Base-by-base conservation (phyloP, 2,888 invertebrate species). In the Protonemura montana region DNA sequence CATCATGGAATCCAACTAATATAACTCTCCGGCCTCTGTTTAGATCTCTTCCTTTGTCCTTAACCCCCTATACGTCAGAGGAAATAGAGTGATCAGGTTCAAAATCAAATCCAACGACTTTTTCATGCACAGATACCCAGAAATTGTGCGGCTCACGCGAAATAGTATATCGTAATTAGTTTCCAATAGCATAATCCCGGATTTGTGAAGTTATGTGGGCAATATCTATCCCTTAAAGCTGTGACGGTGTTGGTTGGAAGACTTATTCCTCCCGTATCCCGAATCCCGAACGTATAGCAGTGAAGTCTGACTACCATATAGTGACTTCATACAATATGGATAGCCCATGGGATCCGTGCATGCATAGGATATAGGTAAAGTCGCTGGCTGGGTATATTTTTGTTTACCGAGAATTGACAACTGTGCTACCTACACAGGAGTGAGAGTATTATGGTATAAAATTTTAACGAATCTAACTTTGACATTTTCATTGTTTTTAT, bases 341-440 rank as follows among this genome's bases (percentile, higher is more conserved):
- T 59, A 10, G 59, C 59, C 59, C 59, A 59, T 10, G 59, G 59
- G 59, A 59, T 21, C 1, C 59, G 16, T 2, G 13, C 59, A 10
- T 2, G 59, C 2, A 21, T 21, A 59, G 1, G 16, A 21, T n/a
- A n/a, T 59, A 59, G 59, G 59, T 21, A 59, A 59, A 59, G 59
- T 59, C 59, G 6, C 59, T 59, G 59, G 59, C 59, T 59, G 59
- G 59, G 21, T 59, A 59, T 59, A 59, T 59, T 59, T 59, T 59
- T 59, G 59, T 59, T 59, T 59, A 59, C 59, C 59, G 59, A 59
- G 59, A 21, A 59, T 59, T 59, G 59, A 59, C 59, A 59, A 59
- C 59, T n/a, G 13, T 21, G 59, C 59, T 59, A 35, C 10, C 59
- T 59, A 35, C 10, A 35, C 5, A 35, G 35, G 35, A 59, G 59